A percentile compares a stretch with the other conserved stretches of the same genome.
These are phyloP conservation scores for Nezara viridula DNA, from an alignment of 2,888 invertebrate genomes.

Conservation along the genomic window DNA sequence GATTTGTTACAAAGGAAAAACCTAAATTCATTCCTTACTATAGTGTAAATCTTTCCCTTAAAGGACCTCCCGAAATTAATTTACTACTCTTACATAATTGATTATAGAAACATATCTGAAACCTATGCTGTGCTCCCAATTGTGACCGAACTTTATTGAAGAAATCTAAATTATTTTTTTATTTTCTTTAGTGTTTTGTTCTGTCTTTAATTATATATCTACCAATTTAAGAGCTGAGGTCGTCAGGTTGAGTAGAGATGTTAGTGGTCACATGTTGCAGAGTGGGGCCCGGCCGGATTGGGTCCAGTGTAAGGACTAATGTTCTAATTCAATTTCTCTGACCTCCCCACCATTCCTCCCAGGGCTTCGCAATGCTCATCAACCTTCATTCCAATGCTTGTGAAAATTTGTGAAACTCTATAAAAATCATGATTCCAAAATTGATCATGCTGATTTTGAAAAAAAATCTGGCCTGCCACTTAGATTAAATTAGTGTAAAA, in stretches of 20 bases:
- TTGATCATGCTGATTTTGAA: background rate
- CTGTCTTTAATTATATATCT: background rate
- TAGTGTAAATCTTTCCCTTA: no score
- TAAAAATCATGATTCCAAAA: background rate
- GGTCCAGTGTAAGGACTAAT: background rate
- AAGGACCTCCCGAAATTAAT: no score
- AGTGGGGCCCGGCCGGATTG: background rate
- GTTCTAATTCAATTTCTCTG: constrained; percentile 14
- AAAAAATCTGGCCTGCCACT: no score
- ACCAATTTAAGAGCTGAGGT: background rate
- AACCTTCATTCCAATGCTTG: background rate
- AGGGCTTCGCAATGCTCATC: background rate
- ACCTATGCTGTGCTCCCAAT: no score
- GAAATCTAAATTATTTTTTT: no score
- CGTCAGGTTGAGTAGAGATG: background rate
- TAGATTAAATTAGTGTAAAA: no score
- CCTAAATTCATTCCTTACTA: no score
- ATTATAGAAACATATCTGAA: no score
- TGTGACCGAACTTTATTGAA: no score
- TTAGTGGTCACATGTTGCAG: constrained; percentile 14
- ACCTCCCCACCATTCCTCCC: background rate
- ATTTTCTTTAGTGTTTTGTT: no score
- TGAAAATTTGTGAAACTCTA: background rate
- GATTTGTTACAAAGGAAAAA: background rate
- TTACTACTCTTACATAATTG: no score